Evolutionary conservation across 2,797 vertebrate genomes (phyloP).

Genomic region (Propithecus perrieri): DNA sequence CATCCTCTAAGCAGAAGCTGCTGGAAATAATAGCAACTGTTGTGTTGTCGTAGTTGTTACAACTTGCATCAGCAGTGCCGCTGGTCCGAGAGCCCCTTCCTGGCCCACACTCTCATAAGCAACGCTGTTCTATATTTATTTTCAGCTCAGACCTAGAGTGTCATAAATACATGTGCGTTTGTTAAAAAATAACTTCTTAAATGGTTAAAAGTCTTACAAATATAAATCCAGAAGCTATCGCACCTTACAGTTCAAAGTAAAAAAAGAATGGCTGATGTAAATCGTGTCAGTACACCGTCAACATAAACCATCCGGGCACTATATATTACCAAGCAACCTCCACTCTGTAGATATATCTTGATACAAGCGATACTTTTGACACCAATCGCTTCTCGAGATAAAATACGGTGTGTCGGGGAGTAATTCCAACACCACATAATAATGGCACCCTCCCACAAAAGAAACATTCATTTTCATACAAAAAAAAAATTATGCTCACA

Average conservation of each 20-base stretch:
- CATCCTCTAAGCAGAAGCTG: not conserved
- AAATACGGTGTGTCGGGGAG: conserved; percentile 77
- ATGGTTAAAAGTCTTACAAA: conserved; percentile 79
- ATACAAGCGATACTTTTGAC: conserved; percentile 73
- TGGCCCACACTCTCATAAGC: not conserved
- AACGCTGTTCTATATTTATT: conserved; percentile 2
- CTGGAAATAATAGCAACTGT: conserved; percentile 7
- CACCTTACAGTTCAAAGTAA: conserved; percentile 81
- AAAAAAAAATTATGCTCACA: conserved; percentile 46
- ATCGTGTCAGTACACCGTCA: conserved; percentile 62
- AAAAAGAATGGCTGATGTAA: conserved; percentile 79
- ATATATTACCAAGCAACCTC: conserved; percentile 66
- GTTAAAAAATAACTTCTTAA: conserved; percentile 76
- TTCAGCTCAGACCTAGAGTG: conserved; percentile 47
- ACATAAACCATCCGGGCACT: conserved; percentile 77
- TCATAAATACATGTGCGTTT: conserved; percentile 71
- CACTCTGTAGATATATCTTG: conserved; percentile 79
- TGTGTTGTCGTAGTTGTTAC: not conserved
- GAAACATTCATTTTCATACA: conserved; percentile 48
- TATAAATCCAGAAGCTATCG: conserved; percentile 77
- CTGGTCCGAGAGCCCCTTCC: not conserved
- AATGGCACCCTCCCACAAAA: conserved; percentile 8
- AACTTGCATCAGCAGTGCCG: not conserved
- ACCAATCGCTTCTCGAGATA: conserved; percentile 76
- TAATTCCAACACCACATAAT: conserved; percentile 51